These are phyloP conservation scores for Alfaro cultratus DNA, from an alignment of 2,797 vertebrate species.

Conservation along the genomic window DNA sequence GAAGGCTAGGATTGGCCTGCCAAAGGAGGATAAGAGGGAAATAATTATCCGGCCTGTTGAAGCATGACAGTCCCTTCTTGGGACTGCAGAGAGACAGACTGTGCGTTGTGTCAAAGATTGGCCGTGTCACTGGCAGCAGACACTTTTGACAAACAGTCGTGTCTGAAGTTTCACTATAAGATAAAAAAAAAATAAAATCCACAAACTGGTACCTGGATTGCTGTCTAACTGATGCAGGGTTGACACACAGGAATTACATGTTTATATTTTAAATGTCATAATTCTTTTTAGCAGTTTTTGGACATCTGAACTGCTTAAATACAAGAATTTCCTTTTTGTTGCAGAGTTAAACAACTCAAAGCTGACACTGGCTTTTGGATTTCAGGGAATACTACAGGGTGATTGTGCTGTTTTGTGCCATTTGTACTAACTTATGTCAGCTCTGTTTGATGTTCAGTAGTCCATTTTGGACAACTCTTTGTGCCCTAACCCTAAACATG, in stretches of 20 bases:
- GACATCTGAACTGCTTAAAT: background rate
- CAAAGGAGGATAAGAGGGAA: conserved; percentile 85
- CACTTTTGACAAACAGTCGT: conserved; percentile 76
- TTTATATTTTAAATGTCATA: background rate
- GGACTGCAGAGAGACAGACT: conserved; percentile 76
- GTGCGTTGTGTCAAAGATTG: conserved; percentile 81
- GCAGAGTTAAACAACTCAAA: background rate
- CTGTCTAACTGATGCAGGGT: conserved; percentile 48
- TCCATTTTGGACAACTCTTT: background rate
- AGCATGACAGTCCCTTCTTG: conserved; percentile 83
- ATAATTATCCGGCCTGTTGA: conserved; percentile 88
- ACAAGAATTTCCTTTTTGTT: background rate
- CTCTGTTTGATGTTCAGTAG: background rate
- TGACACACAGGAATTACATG: conserved; percentile 19
- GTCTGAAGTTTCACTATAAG: conserved; percentile 69
- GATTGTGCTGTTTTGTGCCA: background rate
- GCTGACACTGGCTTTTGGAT: background rate
- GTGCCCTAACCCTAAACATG: background rate
- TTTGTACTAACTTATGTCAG: background rate
- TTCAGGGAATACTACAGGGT: background rate
- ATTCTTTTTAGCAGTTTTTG: no score
- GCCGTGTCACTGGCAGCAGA: conserved; percentile 73
- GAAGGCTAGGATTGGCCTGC: conserved; percentile 82
- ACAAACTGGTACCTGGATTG: conserved; percentile 46
- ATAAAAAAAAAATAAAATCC: conserved; percentile 1